Evolutionary conservation across 2,113 vertebrate species (phyloP), one percentile per base, ranked within the genome.

Genomic region (Grallaria varia): DNA sequence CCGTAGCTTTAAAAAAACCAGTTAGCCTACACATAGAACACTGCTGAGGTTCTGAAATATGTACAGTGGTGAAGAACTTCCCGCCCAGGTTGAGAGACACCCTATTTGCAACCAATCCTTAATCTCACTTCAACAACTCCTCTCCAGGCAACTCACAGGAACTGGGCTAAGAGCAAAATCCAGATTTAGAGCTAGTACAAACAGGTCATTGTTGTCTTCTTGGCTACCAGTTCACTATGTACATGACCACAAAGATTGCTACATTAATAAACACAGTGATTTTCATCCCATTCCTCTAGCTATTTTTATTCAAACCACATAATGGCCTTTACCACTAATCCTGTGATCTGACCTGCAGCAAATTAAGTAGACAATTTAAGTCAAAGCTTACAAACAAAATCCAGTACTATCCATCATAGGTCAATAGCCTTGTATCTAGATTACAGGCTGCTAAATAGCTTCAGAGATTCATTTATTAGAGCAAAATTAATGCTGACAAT

Each of bases 401-500:
- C 96, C 95, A 97, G 95, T 95, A 96, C 95, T 97, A 98, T 96
- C 97, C 96, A 98, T 98, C 97, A 98, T 64, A 98, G 97, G 96
- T 98, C 97, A 98, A 96, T 84, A 97, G 96, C 93, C 95, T 97
- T 97, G 93, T 97, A 96, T 97, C 97, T 97, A 97, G 96, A 98
- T 98, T 98, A 98, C 94, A 97, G 96, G 95, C 87, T 97, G 95
- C 97, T 98, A 98, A 98, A 97, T 96, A 98, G 97, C 97, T 98
- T 98, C 97, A 97, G 96, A 98, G 96, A 97, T 95, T 97, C 97
- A 98, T 97, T 98, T 98, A 98, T 97, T 98, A 98, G 96, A 98
- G 80, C 87, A 97, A 97, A 98, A 98, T 97, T 97, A 98, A 98
- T 98, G 97, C 97, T 98, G 97, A 98, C 98, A 98, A 97, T 97